These are phyloP conservation scores for Athalia circularis DNA, from an alignment of 2,888 invertebrate genomes.

Conservation along the genomic window DNA sequence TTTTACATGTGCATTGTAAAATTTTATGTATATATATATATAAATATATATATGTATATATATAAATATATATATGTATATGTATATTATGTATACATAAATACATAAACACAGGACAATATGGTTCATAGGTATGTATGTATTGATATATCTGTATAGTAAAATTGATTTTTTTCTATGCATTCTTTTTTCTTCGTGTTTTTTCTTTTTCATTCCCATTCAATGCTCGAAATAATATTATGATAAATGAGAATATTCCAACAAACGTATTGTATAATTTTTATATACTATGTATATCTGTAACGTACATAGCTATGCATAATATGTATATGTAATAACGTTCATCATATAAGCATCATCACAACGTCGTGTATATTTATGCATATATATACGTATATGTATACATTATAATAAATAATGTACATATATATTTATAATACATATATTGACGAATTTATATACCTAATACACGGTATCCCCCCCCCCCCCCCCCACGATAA, in stretches of 20 bases:
- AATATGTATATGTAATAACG: background rate
- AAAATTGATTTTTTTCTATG: no score
- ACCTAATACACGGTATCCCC: no score
- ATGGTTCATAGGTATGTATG: background rate
- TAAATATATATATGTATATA: background rate
- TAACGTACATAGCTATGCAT: background rate
- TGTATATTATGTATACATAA: background rate
- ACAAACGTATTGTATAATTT: background rate
- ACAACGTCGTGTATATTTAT: background rate
- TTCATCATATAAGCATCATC: constrained; percentile 4
- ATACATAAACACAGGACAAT: background rate
- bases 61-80: constrained; percentile 1
- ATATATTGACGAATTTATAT: background rate
- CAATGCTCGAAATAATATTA: background rate
- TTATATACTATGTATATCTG: background rate
- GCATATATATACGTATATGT: background rate
- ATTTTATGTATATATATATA: constrained; percentile 4
- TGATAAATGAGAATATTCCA: background rate
- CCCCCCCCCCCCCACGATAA: background rate
- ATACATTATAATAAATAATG: constrained; percentile 6
- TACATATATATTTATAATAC: constrained; percentile 2
- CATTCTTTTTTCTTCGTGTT: no score
- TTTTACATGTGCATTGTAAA: background rate
- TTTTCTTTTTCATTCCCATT: background rate
- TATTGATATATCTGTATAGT: background rate